These are phyloP conservation scores for Panurus biarmicus DNA, from an alignment of 2,113 vertebrate species.

Conservation along the genomic window DNA sequence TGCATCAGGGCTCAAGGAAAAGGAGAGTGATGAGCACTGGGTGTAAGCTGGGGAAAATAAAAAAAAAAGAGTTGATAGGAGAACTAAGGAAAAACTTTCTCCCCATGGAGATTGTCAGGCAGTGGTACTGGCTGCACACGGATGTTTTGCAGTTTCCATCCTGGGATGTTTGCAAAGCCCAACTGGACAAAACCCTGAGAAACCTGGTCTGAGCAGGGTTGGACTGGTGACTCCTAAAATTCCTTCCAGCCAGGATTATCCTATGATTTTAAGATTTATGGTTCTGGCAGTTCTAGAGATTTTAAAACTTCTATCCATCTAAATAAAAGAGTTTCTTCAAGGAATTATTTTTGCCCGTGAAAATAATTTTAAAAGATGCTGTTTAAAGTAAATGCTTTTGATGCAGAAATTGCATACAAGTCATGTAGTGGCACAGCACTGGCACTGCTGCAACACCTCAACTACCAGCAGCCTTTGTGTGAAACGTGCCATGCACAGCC, in stretches of 20 bases:
- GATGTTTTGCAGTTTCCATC: neutral
- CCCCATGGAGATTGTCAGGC: neutral
- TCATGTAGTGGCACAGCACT: neutral
- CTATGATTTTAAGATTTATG: neutral
- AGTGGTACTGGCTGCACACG: neutral
- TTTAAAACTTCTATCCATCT: neutral
- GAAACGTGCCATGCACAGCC: fast-evolving
- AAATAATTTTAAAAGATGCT: neutral
- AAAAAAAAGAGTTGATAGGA: neutral
- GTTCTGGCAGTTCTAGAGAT: neutral
- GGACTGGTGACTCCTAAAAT: neutral
- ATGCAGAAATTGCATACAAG: neutral
- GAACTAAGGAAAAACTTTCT: neutral
- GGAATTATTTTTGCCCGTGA: neutral
- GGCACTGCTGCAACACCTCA: neutral
- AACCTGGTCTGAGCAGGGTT: neutral
- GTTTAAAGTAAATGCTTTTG: neutral
- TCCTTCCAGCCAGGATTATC: neutral
- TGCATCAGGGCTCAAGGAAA: neutral
- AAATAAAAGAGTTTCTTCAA: neutral
- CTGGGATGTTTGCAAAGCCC: neutral
- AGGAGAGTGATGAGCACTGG: neutral
- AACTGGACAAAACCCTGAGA: neutral
- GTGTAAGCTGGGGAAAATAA: neutral
- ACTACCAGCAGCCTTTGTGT: neutral